Conservation (phyloP, 2,888 invertebrate species). For the Lomographa bimaculata region DNA sequence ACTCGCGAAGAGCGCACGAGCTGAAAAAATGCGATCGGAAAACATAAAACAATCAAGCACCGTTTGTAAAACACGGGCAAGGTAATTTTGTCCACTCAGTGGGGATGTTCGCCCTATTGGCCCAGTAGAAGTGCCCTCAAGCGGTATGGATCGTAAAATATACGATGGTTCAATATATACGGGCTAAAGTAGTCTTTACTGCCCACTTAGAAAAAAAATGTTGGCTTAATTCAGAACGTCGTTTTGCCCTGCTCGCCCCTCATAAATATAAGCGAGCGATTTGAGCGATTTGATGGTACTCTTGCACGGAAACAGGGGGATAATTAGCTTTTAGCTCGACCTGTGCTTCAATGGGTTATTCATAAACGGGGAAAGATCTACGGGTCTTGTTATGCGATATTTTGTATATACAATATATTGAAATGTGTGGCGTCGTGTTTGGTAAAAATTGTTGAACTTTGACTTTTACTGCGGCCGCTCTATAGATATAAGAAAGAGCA, state of each 20-base stretch:
- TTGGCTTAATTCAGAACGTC: conserved; percentile 78
- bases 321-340: conserved; percentile 64
- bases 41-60: conserved; percentile 23
- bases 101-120: conserved; percentile 59
- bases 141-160: conserved; percentile 78
- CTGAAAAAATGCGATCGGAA: conserved; percentile 21
- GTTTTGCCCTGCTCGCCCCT: conserved; percentile 53
- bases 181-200: conserved; percentile 70
- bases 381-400: background rate
- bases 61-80: conserved; percentile 59
- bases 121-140: conserved; percentile 60
- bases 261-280: conserved; percentile 70
- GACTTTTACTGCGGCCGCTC: too few species aligned
- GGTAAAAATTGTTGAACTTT: too few species aligned
- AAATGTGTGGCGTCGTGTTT: too few species aligned
- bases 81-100: conserved; percentile 73
- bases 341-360: conserved; percentile 29
- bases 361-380: conserved; percentile 23
- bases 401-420: too few species aligned
- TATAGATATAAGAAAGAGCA: too few species aligned
- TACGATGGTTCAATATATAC: conserved; percentile 77
- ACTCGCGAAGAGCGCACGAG: conserved; percentile 12
- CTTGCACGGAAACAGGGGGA: conserved; percentile 55
- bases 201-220: conserved; percentile 80
- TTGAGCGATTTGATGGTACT: conserved; percentile 69